phyloP scores from a whole-genome alignment of 2,113 vertebrate species.

The Petrocephalus microphthalmus region DNA sequence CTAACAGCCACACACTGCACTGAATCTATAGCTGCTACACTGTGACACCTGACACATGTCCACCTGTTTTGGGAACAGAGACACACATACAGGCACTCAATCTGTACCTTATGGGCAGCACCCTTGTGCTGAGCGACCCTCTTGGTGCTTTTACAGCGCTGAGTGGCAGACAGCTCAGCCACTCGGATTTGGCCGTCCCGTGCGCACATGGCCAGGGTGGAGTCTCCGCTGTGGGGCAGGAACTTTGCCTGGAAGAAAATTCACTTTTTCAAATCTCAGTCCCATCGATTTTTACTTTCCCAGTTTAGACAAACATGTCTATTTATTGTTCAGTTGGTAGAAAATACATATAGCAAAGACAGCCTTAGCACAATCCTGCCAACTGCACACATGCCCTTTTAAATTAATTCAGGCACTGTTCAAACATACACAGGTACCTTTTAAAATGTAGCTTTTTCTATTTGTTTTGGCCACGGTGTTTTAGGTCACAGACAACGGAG shows the following conservation, averaged over 20 bases:
- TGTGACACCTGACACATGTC: background rate
- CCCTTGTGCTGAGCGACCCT: conserved; percentile 92
- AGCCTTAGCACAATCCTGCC: background rate
- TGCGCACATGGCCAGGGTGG: conserved; percentile 90
- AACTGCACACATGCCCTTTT: too few species aligned
- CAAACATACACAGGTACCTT: too few species aligned
- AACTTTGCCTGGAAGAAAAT: conserved; percentile 77
- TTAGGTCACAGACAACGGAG: too few species aligned
- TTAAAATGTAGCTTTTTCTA: too few species aligned
- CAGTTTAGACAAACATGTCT: background rate
- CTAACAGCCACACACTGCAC: background rate
- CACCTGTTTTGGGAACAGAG: background rate
- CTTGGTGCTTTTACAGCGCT: conserved; percentile 92
- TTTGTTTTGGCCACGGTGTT: too few species aligned
- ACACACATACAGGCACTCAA: background rate
- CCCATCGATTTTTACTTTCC: background rate
- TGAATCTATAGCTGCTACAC: background rate
- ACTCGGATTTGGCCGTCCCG: conserved; percentile 89
- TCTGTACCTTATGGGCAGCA: conserved; percentile 82
- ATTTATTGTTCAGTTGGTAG: background rate
- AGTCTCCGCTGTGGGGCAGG: conserved; percentile 91
- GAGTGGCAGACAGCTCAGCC: conserved; percentile 87
- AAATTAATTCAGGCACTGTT: too few species aligned
- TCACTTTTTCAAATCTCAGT: background rate
- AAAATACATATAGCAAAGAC: background rate